Conservation (phyloP, 2,113 vertebrate species). For the Pavo muticus region DNA sequence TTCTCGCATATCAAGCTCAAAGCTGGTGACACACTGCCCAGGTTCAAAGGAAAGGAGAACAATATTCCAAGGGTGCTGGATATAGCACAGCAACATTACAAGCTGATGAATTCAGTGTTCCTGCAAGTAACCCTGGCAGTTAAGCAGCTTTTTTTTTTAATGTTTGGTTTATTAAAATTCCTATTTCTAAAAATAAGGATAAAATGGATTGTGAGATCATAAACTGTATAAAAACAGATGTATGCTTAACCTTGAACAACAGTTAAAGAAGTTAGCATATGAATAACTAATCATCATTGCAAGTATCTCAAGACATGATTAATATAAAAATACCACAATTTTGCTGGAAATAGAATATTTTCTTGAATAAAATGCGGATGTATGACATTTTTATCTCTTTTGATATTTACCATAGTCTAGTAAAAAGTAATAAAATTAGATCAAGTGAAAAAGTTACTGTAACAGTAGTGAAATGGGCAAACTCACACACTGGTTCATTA, state of each 20-base stretch:
- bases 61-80: neutral
- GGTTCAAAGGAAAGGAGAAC: neutral
- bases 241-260: conserved; percentile 7
- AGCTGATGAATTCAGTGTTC: neutral
- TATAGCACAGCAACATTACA: neutral
- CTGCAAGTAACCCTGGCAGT: neutral
- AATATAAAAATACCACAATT: neutral
- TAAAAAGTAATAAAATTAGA: conserved; percentile 5
- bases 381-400: conserved; percentile 27
- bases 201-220: neutral
- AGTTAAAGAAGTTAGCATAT: conserved; percentile 33
- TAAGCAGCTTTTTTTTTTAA: neutral
- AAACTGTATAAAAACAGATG: neutral
- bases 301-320: neutral
- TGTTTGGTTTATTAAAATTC: conserved; percentile 17
- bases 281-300: conserved; percentile 1
- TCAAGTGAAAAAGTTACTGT: neutral
- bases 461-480: conserved; percentile 25
- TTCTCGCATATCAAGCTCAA: neutral
- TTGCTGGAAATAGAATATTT: neutral
- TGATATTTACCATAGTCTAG: conserved; percentile 8
- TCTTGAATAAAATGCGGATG: neutral
- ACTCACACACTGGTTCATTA: neutral
- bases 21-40: neutral
- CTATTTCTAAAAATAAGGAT: conserved; percentile 25